phyloP scores from a whole-genome alignment of 2,797 vertebrate genomes.

The Crocidura indochinensis region DNA sequence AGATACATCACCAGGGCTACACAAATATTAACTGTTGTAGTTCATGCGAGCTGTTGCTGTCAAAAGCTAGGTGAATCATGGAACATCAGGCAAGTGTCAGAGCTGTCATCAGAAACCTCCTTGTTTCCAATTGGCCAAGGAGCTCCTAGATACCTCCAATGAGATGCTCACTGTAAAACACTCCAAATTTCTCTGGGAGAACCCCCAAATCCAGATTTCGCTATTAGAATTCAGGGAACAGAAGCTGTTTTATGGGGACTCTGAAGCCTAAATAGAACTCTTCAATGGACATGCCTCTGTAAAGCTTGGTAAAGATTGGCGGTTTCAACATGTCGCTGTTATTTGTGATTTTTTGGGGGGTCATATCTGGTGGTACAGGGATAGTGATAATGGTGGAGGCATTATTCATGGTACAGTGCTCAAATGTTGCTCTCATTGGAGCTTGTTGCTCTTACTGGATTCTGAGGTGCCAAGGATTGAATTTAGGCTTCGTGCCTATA shows the following conservation, averaged over 20 bases:
- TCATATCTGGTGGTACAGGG: no score
- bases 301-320: constrained; percentile 22
- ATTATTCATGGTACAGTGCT: no score
- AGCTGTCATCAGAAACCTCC: constrained; percentile 19
- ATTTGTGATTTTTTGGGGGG: no score
- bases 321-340: neutral
- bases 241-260: neutral
- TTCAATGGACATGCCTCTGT: neutral
- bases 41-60: constrained; percentile 22
- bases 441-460: no score
- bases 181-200: neutral
- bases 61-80: neutral
- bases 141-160: neutral
- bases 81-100: constrained; percentile 24
- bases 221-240: neutral
- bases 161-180: constrained; percentile 3
- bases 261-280: neutral
- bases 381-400: no score
- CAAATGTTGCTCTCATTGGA: no score
- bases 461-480: no score
- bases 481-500: no score
- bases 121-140: neutral
- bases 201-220: neutral
- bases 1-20: neutral
- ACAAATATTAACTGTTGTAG: constrained; percentile 32